Evolutionary conservation across 2,888 invertebrate species (phyloP), one percentile per base, ranked within the genome.

Genomic region (Drosophila sordidula): DNA sequence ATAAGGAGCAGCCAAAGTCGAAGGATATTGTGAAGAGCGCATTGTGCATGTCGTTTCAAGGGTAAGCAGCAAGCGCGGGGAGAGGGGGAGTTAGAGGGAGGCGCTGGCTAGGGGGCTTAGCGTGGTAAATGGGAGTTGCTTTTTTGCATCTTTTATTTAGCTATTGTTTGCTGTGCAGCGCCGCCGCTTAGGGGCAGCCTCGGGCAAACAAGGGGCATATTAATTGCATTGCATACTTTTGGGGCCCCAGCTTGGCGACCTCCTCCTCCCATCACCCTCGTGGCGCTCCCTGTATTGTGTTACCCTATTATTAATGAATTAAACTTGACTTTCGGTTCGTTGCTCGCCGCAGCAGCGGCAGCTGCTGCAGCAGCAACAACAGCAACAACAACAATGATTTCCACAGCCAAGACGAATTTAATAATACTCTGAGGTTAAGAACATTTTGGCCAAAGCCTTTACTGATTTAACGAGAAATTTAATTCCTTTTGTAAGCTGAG

Each of bases 291-390:
- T 9, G 34, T 49, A 65, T 73, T 74, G 77, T 72, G 68, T 46
- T 61, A 52, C 52, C 64, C 73, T 67, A 78, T 85, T 87, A 83
- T 80, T 89, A 83, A 87, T 87, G 87, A 88, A 90, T 90, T 90
- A 90, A 90, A 90, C 90, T 90, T 90, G 90, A 90, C 89, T 90
- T 90, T 90, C 87, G 84, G 90, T 87, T 89, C 87, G 81, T 90
- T 88, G 89, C 74, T 36, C 70, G 78, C 61, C 66, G 51, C 67
- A 26, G 22, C 66, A 26, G 39, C 57, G 51, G 18, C 64, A 55
- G 18, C 46, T 54, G 34, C 41, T 36, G 29, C 34, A 51, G 78
- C 61, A 64, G 51, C 67, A 26, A 16, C 66, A 26, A 36, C 57
- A 55, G 18, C 64, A 55, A 26, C 34, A 14, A 41, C 6, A 38